Percentiles rank a stretch among this genome's conserved stretches.
Conservation (phyloP, 2,888 invertebrate species). For the Nymphalis c-album region DNA sequence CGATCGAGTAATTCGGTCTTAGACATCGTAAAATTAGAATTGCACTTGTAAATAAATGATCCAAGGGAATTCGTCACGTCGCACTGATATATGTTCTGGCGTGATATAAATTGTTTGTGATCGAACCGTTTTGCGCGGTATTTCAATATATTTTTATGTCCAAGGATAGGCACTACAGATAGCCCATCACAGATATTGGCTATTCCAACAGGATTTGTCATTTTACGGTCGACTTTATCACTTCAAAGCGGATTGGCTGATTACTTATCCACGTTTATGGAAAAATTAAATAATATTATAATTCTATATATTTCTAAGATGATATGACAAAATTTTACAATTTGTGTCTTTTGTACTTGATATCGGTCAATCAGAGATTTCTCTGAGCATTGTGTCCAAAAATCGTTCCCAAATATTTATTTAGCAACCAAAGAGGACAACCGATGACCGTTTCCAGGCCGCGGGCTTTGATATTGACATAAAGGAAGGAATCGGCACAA, state of each 20-base stretch:
- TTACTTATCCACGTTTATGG: slow-evolving; percentile 17
- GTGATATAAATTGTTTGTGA: slow-evolving; percentile 31
- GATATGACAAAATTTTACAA: neutral
- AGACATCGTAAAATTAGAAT: slow-evolving; percentile 42
- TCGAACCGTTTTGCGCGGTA: slow-evolving; percentile 27
- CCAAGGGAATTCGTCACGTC: slow-evolving; percentile 24
- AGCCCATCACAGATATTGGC: slow-evolving; percentile 26
- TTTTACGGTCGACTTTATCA: slow-evolving; percentile 29
- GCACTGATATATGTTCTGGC: slow-evolving; percentile 16
- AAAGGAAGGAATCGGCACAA: slow-evolving; percentile 5
- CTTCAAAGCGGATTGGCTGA: slow-evolving; percentile 24
- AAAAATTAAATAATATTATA: slow-evolving; percentile 12
- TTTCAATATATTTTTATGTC: slow-evolving; percentile 32
- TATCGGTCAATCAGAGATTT: slow-evolving; percentile 20
- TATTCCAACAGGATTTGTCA: slow-evolving; percentile 30
- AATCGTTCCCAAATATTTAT: slow-evolving; percentile 10
- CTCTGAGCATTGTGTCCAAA: slow-evolving; percentile 22
- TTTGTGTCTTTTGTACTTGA: neutral
- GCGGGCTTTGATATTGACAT: slow-evolving; percentile 8
- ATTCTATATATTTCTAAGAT: too few species aligned
- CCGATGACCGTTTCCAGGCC: slow-evolving; percentile 1
- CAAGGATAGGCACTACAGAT: slow-evolving; percentile 28
- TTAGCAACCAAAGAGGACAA: slow-evolving; percentile 9
- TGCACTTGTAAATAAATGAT: slow-evolving; percentile 41
- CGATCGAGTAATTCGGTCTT: slow-evolving; percentile 37